Conservation (phyloP, 1,140 invertebrate genomes). For the Sitobion miscanthi region DNA sequence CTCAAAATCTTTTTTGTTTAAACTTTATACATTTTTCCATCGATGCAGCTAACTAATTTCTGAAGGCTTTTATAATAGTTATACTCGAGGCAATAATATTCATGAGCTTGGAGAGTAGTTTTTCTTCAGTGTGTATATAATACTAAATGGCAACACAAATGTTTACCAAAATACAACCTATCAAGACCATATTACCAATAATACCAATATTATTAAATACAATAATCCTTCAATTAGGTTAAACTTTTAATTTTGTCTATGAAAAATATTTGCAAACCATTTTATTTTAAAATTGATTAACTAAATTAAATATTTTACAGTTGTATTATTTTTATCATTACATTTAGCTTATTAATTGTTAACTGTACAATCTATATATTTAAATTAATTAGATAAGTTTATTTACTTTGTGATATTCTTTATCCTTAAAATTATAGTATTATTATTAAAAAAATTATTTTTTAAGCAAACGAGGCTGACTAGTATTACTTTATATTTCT, state of each 20-base stretch:
- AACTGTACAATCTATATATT: background rate
- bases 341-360: background rate
- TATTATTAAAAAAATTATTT: background rate
- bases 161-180: background rate
- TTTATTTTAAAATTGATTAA: background rate
- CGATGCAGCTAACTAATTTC: too few relatives aligned
- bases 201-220: background rate
- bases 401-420: slow-evolving; percentile 21
- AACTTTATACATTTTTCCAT: too few relatives aligned
- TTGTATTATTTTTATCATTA: background rate
- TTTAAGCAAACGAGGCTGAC: slow-evolving; percentile 11
- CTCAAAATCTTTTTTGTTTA: too few relatives aligned
- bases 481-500: background rate
- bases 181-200: background rate
- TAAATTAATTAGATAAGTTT: background rate
- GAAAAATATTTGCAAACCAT: background rate
- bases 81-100: background rate
- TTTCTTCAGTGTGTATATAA: background rate
- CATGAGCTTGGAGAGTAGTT: background rate
- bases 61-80: background rate
- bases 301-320: background rate
- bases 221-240: background rate
- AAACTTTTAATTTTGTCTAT: background rate
- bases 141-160: background rate
- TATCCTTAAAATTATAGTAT: background rate